Evolutionary conservation across 2,113 vertebrate species (phyloP), one percentile per base, ranked within the genome.

Genomic region (Barbus barbus): DNA sequence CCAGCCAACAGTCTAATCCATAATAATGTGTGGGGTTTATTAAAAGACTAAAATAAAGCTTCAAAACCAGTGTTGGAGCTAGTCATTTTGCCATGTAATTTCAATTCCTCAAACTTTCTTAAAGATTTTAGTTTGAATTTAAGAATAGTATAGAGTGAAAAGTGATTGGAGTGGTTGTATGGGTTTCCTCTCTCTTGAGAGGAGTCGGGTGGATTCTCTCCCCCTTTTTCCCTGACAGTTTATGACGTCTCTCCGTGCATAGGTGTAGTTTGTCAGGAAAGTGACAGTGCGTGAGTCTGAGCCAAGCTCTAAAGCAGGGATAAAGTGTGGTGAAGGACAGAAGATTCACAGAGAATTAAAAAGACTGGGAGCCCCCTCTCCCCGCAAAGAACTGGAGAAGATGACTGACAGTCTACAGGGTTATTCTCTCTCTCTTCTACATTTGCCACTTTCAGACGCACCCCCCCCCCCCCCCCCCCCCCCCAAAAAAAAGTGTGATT

Each of bases 301-400:
- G 91, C 91, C 87, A 89, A 85, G 91, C 90, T 91, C 89, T 72
- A 90, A 92, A 94, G 92, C 81, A 90, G 89, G 92, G 91, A 93
- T 92, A 90, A 92, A 91, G 88, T 86, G 79, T 41, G 83, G 84
- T 94, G 93, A 94, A 92, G 90, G 93, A 94, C 93, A 94, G 91
- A 92, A 92, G 92, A 93, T 93, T 93, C 92, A 91, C 90, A 90
- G 88, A 88, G 92, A 94, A 94, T 94, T 92, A 93, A 92, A 93
- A 91, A 91, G 90, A 91, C 91, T 78, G 81, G 71, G 89, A 92
- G 88, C 84, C 89, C 84, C 89, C 67, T 53, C 65, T 65, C 53
- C 78, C 89, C 89, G 86, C 83, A 77, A 91, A 89, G 89, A 89
- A 84, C 87, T 74, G 67, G 87, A 89, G 90, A 91, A 91, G 87